These are phyloP conservation scores for Gopherus flavomarginatus DNA, from an alignment of 2,113 vertebrate species.

Conservation along the genomic window DNA sequence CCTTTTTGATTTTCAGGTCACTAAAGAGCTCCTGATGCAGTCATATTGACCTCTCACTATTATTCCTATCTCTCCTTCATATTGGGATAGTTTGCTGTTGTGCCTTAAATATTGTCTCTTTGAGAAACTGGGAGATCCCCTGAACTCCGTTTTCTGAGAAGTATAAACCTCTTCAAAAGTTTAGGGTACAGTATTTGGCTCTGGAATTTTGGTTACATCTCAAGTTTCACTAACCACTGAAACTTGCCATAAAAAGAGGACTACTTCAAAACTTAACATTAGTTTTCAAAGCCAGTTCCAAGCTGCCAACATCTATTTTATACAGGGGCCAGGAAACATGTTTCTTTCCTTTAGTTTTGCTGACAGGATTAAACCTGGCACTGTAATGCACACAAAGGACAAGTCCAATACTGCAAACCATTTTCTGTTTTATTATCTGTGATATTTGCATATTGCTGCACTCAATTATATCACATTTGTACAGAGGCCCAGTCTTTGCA, in stretches of 20 bases:
- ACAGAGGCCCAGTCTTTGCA: conserved; percentile 82
- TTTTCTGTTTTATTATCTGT: conserved; percentile 79
- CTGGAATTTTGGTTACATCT: not conserved
- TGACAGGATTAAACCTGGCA: conserved; percentile 33
- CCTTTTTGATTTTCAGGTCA: not conserved
- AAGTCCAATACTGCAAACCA: conserved; percentile 39
- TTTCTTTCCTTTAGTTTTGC: conserved; percentile 11
- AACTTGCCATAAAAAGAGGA: not conserved
- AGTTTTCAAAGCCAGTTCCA: not conserved
- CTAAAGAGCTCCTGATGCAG: not conserved
- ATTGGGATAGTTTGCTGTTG: not conserved
- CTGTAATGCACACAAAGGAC: not conserved
- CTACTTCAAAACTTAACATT: not conserved
- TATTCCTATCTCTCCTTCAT: not conserved
- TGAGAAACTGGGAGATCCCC: not conserved
- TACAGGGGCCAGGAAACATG: conserved; percentile 12
- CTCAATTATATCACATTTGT: conserved; percentile 84
- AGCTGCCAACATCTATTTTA: not conserved
- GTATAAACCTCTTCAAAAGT: not conserved
- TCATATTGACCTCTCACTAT: not conserved
- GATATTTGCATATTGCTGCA: conserved; percentile 83
- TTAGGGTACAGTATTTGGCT: not conserved
- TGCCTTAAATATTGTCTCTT: not conserved
- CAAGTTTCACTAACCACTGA: not conserved
- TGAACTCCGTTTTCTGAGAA: not conserved